A percentile compares a stretch with the other conserved stretches of the same genome.
These are phyloP conservation scores for Probaryconus sp. DNA, from an alignment of 1,140 invertebrate genomes.

Conservation along the genomic window DNA sequence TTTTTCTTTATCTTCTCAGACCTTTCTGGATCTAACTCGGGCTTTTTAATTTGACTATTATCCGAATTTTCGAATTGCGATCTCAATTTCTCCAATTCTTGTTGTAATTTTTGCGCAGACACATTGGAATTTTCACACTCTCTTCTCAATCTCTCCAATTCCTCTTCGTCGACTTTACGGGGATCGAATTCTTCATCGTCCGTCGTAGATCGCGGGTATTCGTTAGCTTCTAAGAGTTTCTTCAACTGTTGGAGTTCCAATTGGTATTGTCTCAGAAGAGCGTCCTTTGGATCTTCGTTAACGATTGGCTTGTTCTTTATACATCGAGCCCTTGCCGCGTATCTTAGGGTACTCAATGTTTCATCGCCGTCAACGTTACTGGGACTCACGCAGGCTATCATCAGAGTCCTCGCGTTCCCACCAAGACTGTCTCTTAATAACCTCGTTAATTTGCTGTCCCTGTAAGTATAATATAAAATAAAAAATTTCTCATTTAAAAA, in stretches of 20 bases:
- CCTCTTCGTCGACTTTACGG: constrained; percentile 47
- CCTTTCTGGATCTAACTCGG: constrained; percentile 62
- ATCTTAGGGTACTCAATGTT: constrained; percentile 91
- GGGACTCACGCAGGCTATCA: constrained; percentile 95
- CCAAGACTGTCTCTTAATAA: constrained; percentile 94
- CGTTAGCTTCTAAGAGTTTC: constrained; percentile 80
- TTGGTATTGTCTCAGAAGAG: constrained; percentile 91
- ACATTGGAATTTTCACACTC: constrained; percentile 71
- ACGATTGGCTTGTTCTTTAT: constrained; percentile 95
- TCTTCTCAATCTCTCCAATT: constrained; percentile 68
- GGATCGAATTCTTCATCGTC: constrained; percentile 29
- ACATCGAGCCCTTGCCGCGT: constrained; percentile 94
- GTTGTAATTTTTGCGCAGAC: constrained; percentile 68
- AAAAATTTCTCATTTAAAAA: constrained; percentile 3
- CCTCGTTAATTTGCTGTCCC: constrained; percentile 95
- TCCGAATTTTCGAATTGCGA: constrained; percentile 63
- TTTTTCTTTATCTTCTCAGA: constrained; percentile 69
- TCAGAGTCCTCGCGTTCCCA: constrained; percentile 95
- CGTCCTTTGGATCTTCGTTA: constrained; percentile 96
- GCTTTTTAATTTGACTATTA: constrained; percentile 12
- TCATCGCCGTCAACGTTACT: constrained; percentile 94
- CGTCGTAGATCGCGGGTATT: constrained; percentile 32
- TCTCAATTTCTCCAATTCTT: constrained; percentile 69
- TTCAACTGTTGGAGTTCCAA: constrained; percentile 89
- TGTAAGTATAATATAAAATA: constrained; percentile 67